Evolutionary conservation across 2,797 vertebrate genomes (phyloP).

Genomic region (Cyprinodon diabolis): DNA sequence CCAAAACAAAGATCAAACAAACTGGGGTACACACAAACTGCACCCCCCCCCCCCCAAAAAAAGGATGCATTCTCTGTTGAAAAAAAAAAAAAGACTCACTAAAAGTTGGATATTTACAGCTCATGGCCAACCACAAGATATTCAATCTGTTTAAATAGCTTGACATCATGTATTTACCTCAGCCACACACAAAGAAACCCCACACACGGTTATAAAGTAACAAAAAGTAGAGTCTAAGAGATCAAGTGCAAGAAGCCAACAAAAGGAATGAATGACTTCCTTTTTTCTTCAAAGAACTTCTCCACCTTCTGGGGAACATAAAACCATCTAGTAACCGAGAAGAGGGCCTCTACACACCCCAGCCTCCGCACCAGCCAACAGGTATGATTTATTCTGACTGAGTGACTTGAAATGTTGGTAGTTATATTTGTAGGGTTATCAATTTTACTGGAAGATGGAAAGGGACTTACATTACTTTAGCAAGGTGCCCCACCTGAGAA

Average conservation of each 20-base stretch:
- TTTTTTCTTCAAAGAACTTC: slow-evolving; percentile 48
- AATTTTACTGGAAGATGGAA: neutral
- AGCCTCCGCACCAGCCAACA: neutral
- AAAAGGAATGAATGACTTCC: slow-evolving; percentile 70
- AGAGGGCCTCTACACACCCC: neutral
- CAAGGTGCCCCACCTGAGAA: neutral
- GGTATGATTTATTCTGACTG: neutral
- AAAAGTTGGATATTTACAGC: neutral
- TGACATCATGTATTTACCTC: slow-evolving; percentile 10
- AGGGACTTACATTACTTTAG: neutral
- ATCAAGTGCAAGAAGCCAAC: slow-evolving; percentile 67
- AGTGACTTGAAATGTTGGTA: neutral
- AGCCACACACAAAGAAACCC: slow-evolving; percentile 11
- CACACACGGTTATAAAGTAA: slow-evolving; percentile 46
- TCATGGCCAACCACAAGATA: slow-evolving; percentile 3
- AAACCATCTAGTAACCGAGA: neutral
- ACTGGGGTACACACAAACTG: slow-evolving; percentile 34
- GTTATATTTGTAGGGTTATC: neutral
- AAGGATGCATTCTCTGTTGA: neutral
- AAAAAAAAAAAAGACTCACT: neutral
- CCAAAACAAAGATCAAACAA: slow-evolving; percentile 65
- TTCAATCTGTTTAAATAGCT: slow-evolving; percentile 3
- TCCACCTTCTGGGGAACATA: slow-evolving; percentile 5
- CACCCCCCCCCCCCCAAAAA: slow-evolving; percentile 9
- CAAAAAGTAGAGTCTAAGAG: slow-evolving; percentile 63